Evolutionary conservation across 2,113 vertebrate genomes (phyloP), one percentile per base, ranked within the genome.

Genomic region (Nicator chloris): DNA sequence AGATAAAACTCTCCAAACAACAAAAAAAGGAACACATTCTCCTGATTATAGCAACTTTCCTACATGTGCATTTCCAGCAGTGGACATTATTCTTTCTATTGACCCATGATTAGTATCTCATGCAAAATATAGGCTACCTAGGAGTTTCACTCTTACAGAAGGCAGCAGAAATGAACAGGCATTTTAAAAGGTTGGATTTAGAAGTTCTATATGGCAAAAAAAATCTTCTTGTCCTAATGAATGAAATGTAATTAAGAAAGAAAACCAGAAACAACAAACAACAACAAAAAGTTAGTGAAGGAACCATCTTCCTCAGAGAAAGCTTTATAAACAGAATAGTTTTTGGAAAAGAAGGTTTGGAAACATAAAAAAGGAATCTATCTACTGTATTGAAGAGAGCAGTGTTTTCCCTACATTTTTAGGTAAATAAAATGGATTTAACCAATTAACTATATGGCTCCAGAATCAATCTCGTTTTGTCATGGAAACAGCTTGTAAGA

Each of bases 401-500:
- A 47, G 21, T 82, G 54, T 69, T 93, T 94, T 77, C 61, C 14
- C 53, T 70, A 42, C 31, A 8, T 47, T 88, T 60, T 87, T 75
- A 39, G 37, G 53, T 87, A 92, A 95, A 93, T 61, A 77, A 82
- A 82, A 90, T 88, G 13, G 17, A 80, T 85, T 91, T 76, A 78
- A 87, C 45, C 44, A 91, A 82, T 71, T 89, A 89, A 59, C 40
- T 89, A 31, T 54, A n/a, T 84, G 73, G 57, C 65, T 79, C 56
- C 50, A 76, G 51, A 22, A 73, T 27, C 3, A 3, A 44, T 76
- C 26, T 76, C 28, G 4, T 87, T 81, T 54, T 63, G 59, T 88
- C 88, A 95, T 50, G 37, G 61, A 88, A 95, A 95, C 63, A 90
- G 82, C 50, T 82, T 92, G 88, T 50, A 86, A 90, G 86, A 71